Evolutionary conservation across 2,888 invertebrate genomes (phyloP), one percentile per base, ranked within the genome.

Genomic region (Chymomyza procnemis): DNA sequence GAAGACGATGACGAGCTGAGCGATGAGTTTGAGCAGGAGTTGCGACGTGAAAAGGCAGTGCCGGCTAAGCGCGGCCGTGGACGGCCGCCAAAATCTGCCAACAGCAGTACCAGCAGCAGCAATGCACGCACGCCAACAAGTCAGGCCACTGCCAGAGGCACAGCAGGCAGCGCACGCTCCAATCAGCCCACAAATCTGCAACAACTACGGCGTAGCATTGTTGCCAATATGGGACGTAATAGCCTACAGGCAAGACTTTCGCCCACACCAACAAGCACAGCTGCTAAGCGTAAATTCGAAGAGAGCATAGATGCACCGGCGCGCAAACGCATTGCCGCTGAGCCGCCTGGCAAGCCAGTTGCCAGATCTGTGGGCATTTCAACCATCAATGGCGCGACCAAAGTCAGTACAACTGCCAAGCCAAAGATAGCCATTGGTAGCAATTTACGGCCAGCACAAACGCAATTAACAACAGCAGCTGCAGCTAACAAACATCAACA

Each of bases 1-100:
- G 80, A 72, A 6, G 71, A 75, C 34, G 84, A 84, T 4, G 84
- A 75, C 9, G 85, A 89, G 19, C 62, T 83, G 0, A 81, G 81
- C 46, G 81, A 81, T 41, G 84, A 82, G 46, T 78, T 71, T 18
- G 70, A 82, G 56, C 59, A 71, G 66, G 76, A 69, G 54, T 14
- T 79, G 59, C 72, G 73, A 3, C 80, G 73, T 9, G 77, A 72
- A 14, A 80, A 79, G 64, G 56, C 67, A 59, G 72, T 76, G 18
- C 67, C 67, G 8, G 64, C 55, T 3, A 85, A 85, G 61, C 78
- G 85, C 26, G 80, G 86, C 59, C 86, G 83, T 72, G 85, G 86
- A 67, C 84, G 85, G 68, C 86, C 85, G 14, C 78, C 82, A 14
- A 80, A 82, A 61, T 48, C 34, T 4, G 41, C 60, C 8, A 54